Conservation (phyloP, 2,888 invertebrate species). For the Branchipolynoe longqiensis region DNA sequence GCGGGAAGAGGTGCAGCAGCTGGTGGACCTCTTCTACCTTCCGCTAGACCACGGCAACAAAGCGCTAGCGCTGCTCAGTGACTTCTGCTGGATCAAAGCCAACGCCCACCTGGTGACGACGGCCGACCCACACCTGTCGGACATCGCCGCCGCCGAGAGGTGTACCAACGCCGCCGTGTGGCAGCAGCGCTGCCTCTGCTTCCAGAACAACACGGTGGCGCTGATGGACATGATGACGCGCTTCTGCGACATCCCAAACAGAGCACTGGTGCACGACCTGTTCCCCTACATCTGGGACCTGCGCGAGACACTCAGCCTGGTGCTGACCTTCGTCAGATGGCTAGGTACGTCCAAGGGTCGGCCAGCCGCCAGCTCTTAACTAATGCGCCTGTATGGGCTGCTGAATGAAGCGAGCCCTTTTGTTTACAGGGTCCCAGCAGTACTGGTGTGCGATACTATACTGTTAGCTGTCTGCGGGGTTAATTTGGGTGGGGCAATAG, state of each 20-base stretch:
- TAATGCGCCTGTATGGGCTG: neutral
- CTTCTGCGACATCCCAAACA: conserved; percentile 77
- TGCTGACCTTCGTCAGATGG: conserved; percentile 96
- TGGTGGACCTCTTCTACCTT: conserved; percentile 97
- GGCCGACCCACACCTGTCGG: neutral
- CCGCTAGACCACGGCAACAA: conserved; percentile 97
- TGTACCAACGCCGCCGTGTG: conserved; percentile 86
- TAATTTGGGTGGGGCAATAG: too few relatives aligned
- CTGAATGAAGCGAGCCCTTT: neutral
- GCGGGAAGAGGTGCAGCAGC: conserved; percentile 87
- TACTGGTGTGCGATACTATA: too few relatives aligned
- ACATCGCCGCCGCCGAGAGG: neutral
- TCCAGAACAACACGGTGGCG: conserved; percentile 78
- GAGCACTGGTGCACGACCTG: conserved; percentile 92
- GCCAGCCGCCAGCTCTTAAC: neutral
- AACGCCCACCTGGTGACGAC: conserved; percentile 86
- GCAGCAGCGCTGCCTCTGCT: conserved; percentile 89
- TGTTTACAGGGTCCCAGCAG: neutral
- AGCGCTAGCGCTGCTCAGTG: conserved; percentile 91
- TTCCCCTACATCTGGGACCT: conserved; percentile 98
- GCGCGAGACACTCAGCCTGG: conserved; percentile 91
- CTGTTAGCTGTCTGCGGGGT: too few relatives aligned
- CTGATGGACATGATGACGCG: conserved; percentile 64
- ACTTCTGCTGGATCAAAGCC: conserved; percentile 96
- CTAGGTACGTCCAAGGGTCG: conserved; percentile 90